Evolutionary conservation across 1,140 invertebrate species (phyloP).

Genomic region (Macrobrachium nipponense): DNA sequence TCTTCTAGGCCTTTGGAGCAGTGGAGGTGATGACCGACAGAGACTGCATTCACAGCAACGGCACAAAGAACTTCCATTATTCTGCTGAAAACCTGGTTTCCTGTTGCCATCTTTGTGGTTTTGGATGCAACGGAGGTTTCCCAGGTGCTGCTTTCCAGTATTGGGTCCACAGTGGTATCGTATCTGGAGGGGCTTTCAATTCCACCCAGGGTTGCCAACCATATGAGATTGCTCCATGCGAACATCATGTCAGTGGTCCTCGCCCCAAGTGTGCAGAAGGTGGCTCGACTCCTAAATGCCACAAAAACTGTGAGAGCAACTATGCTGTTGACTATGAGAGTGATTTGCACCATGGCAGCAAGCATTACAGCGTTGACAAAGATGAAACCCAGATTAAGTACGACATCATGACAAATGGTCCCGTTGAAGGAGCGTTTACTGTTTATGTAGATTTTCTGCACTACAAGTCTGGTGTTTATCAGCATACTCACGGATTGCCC

Average conservation of each 20-base stretch:
- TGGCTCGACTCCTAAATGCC: conserved; percentile 82
- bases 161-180: conserved; percentile 83
- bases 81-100: conserved; percentile 89
- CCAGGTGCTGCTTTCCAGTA: conserved; percentile 84
- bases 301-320: conserved; percentile 76
- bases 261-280: conserved; percentile 78
- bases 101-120: conserved; percentile 86
- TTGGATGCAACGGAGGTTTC: conserved; percentile 89
- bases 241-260: conserved; percentile 87
- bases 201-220: conserved; percentile 85
- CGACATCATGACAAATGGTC: conserved; percentile 89
- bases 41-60: conserved; percentile 86
- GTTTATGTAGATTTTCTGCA: conserved; percentile 89
- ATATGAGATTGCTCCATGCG: conserved; percentile 87
- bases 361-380: conserved; percentile 78
- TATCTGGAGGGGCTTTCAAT: conserved; percentile 86
- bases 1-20: conserved; percentile 80
- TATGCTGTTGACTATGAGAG: conserved; percentile 80
- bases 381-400: conserved; percentile 80
- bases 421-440: conserved; percentile 90
- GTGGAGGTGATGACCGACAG: conserved; percentile 94
- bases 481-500: conserved; percentile 79
- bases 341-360: conserved; percentile 82
- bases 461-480: conserved; percentile 91
- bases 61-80: conserved; percentile 79